These are phyloP conservation scores for Heliconius erato DNA, from an alignment of 2,888 invertebrate species.

Conservation along the genomic window DNA sequence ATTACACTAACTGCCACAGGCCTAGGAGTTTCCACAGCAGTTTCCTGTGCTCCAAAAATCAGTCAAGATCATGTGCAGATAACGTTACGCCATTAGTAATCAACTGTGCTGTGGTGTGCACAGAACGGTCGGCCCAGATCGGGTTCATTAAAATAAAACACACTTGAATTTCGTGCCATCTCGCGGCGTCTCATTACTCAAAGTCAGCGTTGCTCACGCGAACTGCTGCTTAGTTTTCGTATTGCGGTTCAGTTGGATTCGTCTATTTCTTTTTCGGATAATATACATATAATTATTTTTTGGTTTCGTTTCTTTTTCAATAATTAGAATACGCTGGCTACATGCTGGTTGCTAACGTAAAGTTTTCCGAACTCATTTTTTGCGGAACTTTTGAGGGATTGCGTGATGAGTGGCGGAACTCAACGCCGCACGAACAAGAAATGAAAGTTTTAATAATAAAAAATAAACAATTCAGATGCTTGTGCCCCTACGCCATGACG, in stretches of 20 bases:
- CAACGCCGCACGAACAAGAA: no score
- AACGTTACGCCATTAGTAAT: constrained; percentile 67
- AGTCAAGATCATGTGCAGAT: constrained; percentile 67
- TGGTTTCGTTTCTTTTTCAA: neutral
- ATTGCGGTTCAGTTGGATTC: constrained; percentile 50
- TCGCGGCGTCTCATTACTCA: constrained; percentile 75
- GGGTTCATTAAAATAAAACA: constrained; percentile 75
- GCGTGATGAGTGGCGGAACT: no score
- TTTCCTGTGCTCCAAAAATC: constrained; percentile 70
- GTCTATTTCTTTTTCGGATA: constrained; percentile 43
- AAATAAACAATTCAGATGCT: no score
- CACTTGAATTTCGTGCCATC: constrained; percentile 74
- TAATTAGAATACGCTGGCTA: neutral
- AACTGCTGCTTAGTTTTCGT: constrained; percentile 66
- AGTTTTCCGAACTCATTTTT: no score
- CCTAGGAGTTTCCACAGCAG: constrained; percentile 57
- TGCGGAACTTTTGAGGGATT: no score
- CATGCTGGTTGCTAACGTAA: no score
- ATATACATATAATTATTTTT: constrained; percentile 27
- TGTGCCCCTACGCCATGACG: no score
- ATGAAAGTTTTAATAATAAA: no score
- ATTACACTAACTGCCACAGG: constrained; percentile 45
- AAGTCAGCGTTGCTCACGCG: constrained; percentile 75
- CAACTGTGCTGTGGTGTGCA: constrained; percentile 52
- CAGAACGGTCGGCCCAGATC: constrained; percentile 75